Conservation (phyloP, 2,113 vertebrate genomes). For the Rhegmatorhina hoffmannsi region DNA sequence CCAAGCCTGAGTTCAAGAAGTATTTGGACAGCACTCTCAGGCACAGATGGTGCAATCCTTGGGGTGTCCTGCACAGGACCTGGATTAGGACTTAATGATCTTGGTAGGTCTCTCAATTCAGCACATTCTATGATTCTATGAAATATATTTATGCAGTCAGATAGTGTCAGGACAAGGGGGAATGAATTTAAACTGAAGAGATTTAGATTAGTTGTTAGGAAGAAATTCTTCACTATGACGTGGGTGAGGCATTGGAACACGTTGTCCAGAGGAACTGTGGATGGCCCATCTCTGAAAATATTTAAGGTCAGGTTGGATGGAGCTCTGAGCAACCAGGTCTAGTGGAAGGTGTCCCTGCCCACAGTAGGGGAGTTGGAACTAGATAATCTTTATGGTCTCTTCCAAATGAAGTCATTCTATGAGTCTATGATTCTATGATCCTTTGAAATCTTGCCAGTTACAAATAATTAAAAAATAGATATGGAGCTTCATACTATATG, state of each 20-base stretch:
- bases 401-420: background rate
- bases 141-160: background rate
- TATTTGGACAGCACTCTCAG: background rate
- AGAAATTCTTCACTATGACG: background rate
- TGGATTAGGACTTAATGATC: background rate
- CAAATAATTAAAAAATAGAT: background rate
- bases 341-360: background rate
- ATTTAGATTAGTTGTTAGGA: background rate
- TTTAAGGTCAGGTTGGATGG: background rate
- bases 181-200: background rate
- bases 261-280: background rate
- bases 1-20: background rate
- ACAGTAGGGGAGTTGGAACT: accelerated
- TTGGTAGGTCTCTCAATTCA: background rate
- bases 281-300: too few species aligned
- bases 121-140: background rate
- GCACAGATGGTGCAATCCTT: background rate
- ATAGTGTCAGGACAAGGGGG: background rate
- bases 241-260: background rate
- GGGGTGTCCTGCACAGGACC: background rate
- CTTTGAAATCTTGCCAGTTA: background rate
- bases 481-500: background rate
- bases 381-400: background rate
- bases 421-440: background rate
- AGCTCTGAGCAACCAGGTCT: background rate